These are phyloP conservation scores for Chionodraco myersi DNA, from an alignment of 2,113 vertebrate species.

Conservation along the genomic window DNA sequence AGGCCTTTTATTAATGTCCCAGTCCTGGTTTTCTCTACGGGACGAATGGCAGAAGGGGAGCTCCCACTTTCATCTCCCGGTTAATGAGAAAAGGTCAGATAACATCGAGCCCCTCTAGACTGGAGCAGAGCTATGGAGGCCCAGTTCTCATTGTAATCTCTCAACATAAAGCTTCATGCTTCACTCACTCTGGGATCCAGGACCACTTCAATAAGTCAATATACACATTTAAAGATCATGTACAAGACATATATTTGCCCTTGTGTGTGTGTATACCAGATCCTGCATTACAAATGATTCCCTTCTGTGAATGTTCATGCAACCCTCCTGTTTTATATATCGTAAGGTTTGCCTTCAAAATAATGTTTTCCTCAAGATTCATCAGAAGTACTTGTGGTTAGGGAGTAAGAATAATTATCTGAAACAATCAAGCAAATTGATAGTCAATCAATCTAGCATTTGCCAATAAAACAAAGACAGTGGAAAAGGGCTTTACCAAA, in stretches of 20 bases:
- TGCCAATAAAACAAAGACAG: neutral
- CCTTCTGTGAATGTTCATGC: conserved; percentile 2
- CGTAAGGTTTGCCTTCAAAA: neutral
- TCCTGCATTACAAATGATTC: conserved; percentile 5
- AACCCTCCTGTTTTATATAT: neutral
- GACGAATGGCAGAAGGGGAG: conserved; percentile 66
- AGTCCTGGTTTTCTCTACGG: conserved; percentile 72
- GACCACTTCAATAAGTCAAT: conserved; percentile 69
- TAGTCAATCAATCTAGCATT: neutral
- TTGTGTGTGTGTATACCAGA: conserved; percentile 29
- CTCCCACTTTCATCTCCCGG: conserved; percentile 70
- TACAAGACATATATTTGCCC: conserved; percentile 51
- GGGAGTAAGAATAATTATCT: neutral
- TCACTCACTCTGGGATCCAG: conserved; percentile 47
- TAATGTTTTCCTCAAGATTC: neutral
- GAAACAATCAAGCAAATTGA: conserved; percentile 12
- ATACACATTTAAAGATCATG: conserved; percentile 71
- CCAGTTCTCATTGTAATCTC: conserved; percentile 61
- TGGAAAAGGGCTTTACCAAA: neutral
- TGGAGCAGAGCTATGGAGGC: conserved; percentile 58
- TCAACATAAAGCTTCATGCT: conserved; percentile 55
- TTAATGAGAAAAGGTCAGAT: conserved; percentile 81
- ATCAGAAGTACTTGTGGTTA: neutral
- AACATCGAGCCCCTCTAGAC: conserved; percentile 68
- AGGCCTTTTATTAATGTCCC: conserved; percentile 72